Evolutionary conservation across 2,888 invertebrate genomes (phyloP).

Genomic region (Oasisia sp.): DNA sequence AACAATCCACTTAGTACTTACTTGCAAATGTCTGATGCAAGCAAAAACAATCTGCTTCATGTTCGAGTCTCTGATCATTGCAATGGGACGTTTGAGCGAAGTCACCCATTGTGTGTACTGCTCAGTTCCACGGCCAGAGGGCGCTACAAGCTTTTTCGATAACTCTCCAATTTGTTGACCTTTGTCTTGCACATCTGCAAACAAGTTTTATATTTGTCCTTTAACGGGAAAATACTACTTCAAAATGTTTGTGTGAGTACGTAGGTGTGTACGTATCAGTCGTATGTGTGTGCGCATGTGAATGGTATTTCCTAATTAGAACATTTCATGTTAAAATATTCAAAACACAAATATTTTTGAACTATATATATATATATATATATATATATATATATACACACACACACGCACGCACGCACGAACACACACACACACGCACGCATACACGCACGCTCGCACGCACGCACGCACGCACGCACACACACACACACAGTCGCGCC

Average conservation of each 20-base stretch:
- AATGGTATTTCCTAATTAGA: too few species aligned
- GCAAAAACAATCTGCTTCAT: slow-evolving; percentile 26
- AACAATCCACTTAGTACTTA: neutral
- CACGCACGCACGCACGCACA: too few species aligned
- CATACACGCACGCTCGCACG: too few species aligned
- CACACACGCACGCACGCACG: too few species aligned
- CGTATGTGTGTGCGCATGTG: neutral
- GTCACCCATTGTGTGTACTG: slow-evolving; percentile 53
- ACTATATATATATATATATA: too few species aligned
- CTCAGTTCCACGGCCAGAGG: slow-evolving; percentile 45
- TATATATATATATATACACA: too few species aligned
- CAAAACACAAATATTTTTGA: too few species aligned
- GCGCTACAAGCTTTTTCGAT: slow-evolving; percentile 25
- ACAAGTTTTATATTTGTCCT: neutral
- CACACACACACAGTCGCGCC: too few species aligned
- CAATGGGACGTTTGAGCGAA: slow-evolving; percentile 35
- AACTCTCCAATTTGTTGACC: slow-evolving; percentile 22
- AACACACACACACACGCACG: too few species aligned
- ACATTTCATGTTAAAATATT: too few species aligned
- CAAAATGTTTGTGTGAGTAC: neutral
- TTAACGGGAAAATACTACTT: neutral
- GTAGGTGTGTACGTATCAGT: too few species aligned
- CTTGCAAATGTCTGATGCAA: slow-evolving; percentile 14
- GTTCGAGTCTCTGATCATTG: slow-evolving; percentile 28
- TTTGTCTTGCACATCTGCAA: neutral